phyloP scores from a whole-genome alignment of 1,140 invertebrate genomes.

The Octopus bimaculoides region DNA sequence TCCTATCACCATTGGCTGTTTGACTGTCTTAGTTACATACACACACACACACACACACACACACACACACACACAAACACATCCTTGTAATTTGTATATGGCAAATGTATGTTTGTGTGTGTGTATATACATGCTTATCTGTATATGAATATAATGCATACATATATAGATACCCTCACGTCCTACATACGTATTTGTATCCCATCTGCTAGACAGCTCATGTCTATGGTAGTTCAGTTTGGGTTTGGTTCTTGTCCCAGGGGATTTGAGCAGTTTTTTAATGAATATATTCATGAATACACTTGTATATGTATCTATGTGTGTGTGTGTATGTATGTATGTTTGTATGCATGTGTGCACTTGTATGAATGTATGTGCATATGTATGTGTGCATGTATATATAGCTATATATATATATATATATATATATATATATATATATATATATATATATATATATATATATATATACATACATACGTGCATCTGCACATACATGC shows the following conservation, averaged over 20 bases:
- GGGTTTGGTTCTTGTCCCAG: too few relatives aligned
- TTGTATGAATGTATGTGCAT: neutral
- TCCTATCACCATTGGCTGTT: too few relatives aligned
- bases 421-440: neutral
- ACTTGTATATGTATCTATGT: neutral
- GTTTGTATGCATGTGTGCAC: neutral
- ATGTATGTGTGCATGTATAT: neutral
- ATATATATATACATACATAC: neutral
- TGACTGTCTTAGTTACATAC: neutral
- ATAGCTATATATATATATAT: neutral
- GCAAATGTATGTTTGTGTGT: conserved; percentile 14
- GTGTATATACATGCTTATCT: conserved; percentile 4
- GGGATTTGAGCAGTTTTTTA: neutral
- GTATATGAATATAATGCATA: neutral
- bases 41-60: neutral
- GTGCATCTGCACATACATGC: neutral
- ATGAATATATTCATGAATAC: neutral
- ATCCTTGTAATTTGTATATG: conserved; percentile 4
- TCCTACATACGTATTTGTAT: neutral
- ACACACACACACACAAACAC: neutral
- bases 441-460: neutral
- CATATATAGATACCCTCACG: neutral
- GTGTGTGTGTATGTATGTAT: neutral
- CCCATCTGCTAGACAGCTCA: too few relatives aligned
- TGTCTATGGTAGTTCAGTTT: too few relatives aligned